Base-by-base conservation (phyloP, 2,113 vertebrate species). In the Pheucticus melanocephalus region DNA sequence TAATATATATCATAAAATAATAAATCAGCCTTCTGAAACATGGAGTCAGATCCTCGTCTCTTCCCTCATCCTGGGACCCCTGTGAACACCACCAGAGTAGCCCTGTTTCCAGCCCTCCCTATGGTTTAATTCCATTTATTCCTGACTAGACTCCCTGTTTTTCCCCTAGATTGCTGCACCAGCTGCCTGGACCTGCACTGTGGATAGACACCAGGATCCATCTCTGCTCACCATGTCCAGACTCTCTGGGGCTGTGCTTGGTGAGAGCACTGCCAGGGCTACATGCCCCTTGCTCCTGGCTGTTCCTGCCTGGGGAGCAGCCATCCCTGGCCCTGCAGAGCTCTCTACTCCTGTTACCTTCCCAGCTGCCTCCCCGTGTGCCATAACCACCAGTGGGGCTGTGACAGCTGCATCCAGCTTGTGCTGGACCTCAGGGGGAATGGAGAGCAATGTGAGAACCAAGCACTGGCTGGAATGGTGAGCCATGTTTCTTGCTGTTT, bases 171-270 rank as follows among this genome's bases (percentile, higher is more conserved):
- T 81, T 73, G 28, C 11, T 42, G 27, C 9, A 50, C 20, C 20
- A 15, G 8, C 20, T 80, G 23, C 27, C 27, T 59, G 35, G 37
- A 17, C 16, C 75, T 44, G 54, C 15, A 5, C 40, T 47, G 3
- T 7, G 57, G 45, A 48, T 8, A 11, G 37, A 7, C 28, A 30
- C 28, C 22, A 35, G 31, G 20, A 45, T n/a, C 18, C 0, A 0
- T 4, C 51, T 89, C 60, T 78, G 13, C 30, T 37, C 9, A 15
- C 39, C 14, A 2, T 5, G 2, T 24, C 59, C 31, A 28, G 31
- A 10, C 40, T 66, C 33, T 48, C 0, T 42, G 35, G 35, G 68
- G 15, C 53, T 63, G 65, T 71, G 57, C 8, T 23, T 7, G 1
- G 22, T 63, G 51, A 75, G 30, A 64, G 15, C 44, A 18, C 9